phyloP scores from a whole-genome alignment of 2,797 vertebrate species.

The Enteromius trimaculatus region DNA sequence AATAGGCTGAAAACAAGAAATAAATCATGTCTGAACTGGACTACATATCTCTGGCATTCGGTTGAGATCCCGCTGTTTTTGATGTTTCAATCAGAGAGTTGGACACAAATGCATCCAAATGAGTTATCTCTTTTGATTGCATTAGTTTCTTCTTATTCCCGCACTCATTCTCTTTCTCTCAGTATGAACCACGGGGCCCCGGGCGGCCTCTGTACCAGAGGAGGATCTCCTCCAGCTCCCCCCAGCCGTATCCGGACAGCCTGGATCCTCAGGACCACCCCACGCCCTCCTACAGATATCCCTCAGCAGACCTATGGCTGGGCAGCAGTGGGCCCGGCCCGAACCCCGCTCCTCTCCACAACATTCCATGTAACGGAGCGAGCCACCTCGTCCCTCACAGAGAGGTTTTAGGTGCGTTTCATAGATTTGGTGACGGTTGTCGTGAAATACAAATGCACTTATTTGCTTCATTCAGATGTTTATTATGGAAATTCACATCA shows the following conservation, averaged over 20 bases:
- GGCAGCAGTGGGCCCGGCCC: conserved; percentile 83
- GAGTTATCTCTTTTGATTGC: neutral
- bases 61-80: neutral
- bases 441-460: neutral
- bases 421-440: neutral
- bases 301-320: conserved; percentile 91
- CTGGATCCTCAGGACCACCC: conserved; percentile 84
- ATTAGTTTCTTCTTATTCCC: neutral
- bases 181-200: conserved; percentile 99
- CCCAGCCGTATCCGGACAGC: conserved; percentile 89
- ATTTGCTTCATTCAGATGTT: neutral
- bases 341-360: conserved; percentile 86
- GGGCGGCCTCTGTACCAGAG: conserved; percentile 99
- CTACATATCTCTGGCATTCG: neutral
- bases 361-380: conserved; percentile 99
- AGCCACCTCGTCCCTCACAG: conserved; percentile 84
- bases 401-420: conserved; percentile 87
- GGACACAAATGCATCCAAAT: neutral
- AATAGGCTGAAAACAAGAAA: neutral
- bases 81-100: neutral
- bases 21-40: neutral
- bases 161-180: conserved; percentile 25
- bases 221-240: conserved; percentile 95
- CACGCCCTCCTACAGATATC: conserved; percentile 82
- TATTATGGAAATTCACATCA: neutral